Evolutionary conservation across 1,140 invertebrate species (phyloP).

Genomic region (Psix sp.): DNA sequence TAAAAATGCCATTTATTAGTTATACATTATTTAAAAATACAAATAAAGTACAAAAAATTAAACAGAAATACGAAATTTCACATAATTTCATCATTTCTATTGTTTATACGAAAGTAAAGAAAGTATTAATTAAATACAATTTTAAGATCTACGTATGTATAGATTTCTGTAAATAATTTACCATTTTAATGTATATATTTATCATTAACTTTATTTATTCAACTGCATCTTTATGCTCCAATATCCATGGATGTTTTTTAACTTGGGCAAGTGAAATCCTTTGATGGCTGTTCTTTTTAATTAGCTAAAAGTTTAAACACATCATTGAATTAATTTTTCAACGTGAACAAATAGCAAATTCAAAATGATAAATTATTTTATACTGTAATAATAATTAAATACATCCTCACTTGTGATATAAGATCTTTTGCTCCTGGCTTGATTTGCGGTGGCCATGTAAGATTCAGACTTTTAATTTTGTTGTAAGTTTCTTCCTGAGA

Average conservation of each 20-base stretch:
- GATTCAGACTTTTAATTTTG: constrained; percentile 85
- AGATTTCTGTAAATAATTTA: no score
- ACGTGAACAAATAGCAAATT: background rate
- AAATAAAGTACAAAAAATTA: no score
- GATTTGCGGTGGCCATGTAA: constrained; percentile 86
- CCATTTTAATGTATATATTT: no score
- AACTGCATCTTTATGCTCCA: constrained; percentile 69
- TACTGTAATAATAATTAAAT: constrained; percentile 2
- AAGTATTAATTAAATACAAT: no score
- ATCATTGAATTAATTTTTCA: background rate
- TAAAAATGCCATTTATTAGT: no score
- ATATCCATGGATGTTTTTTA: constrained; percentile 88
- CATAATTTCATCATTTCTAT: no score
- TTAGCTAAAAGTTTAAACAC: constrained; percentile 79
- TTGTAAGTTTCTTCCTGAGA: constrained; percentile 88
- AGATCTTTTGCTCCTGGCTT: constrained; percentile 87
- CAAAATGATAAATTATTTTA: constrained; percentile 10
- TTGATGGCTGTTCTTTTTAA: constrained; percentile 82
- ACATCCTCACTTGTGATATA: constrained; percentile 85
- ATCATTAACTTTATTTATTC: background rate
- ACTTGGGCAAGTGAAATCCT: constrained; percentile 85
- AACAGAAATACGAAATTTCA: no score
- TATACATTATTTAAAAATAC: no score
- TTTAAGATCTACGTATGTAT: no score
- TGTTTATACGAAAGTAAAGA: no score